Percentiles rank a stretch among this genome's conserved stretches.
Conservation (phyloP, 2,888 invertebrate genomes). For the Mesochorus sp. region DNA sequence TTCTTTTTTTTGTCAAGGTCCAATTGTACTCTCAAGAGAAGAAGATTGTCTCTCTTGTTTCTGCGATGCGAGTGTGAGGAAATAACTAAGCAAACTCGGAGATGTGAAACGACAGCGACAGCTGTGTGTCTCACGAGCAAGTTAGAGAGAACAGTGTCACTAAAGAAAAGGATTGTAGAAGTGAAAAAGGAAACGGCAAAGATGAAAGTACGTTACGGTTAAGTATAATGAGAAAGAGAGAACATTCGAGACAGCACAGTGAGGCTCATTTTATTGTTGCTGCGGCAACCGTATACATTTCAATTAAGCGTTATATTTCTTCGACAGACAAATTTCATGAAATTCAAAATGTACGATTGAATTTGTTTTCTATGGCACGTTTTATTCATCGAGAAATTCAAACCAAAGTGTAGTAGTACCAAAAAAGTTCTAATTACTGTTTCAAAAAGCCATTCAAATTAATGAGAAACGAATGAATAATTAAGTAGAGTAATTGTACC, state of each 20-base stretch:
- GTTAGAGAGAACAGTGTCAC: not conserved
- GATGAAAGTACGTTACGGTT: slow-evolving; percentile 19
- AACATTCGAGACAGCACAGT: slow-evolving; percentile 1
- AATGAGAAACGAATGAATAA: too few species aligned
- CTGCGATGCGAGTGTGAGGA: slow-evolving; percentile 14
- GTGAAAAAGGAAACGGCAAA: slow-evolving; percentile 9
- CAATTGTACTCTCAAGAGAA: slow-evolving; percentile 25
- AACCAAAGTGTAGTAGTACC: too few species aligned
- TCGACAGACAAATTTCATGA: too few species aligned
- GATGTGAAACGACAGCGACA: slow-evolving; percentile 22
- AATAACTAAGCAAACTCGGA: slow-evolving; percentile 11
- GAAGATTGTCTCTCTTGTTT: slow-evolving; percentile 20
- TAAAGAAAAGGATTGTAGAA: not conserved
- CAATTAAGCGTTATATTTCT: too few species aligned
- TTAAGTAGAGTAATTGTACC: not conserved
- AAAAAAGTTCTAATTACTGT: too few species aligned
- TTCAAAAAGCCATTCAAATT: too few species aligned
- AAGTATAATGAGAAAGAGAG: slow-evolving; percentile 5
- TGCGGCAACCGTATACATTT: not conserved
- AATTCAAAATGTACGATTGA: too few species aligned
- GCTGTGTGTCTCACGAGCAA: slow-evolving; percentile 5
- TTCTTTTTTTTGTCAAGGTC: not conserved
- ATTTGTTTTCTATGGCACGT: too few species aligned
- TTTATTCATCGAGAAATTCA: too few species aligned
- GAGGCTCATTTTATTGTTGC: not conserved